Base-by-base conservation (phyloP, 2,888 invertebrate species). In the Chymomyza procnemis region DNA sequence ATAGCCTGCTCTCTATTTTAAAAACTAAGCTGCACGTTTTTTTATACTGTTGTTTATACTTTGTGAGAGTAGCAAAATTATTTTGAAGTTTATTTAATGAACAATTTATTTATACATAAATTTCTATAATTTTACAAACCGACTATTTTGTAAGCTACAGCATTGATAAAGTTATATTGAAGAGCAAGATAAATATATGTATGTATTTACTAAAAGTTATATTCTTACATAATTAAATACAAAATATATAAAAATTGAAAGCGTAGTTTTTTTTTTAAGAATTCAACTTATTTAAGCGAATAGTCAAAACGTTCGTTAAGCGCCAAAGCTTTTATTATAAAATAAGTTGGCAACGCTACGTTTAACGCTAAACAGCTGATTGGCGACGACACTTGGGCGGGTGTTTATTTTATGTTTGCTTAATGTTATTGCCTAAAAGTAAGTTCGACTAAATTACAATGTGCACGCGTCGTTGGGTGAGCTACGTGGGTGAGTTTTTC, bases 171-270 rank as follows among this genome's bases (percentile, higher is more conserved):
- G 76, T 81, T 68, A 79, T 84, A 81, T 73, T 81, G 81, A 79
- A 82, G 82, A 75, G 82, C 77, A 86, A 84, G 79, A 77, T 54
- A 21, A 22, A 14, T 19, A 19, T 54, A 21, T 84, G 77, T 82
- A 80, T 86, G 85, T 82, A 82, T 82, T 82, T 82, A 82, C 86
- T 82, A 86, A 82, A 82, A 81, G 85, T 81, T 86, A 81, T 46
- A 71, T 30, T 54, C 18, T 54, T 54, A 54, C 54, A 41, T 41
- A 41, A 41, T 41, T 41, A 41, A 41, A 41, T 41, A 41, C 34
- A 12, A 41, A 12, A 2, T 41, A 41, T 41, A 41, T 41, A 41
- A 41, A 34, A 41, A 41, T 1, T 12, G 12, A 9, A 41, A 1
- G 2, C 12, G 12, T 12, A 41, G 12, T 12, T 41, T 4, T 12